Percentiles rank a stretch among this genome's conserved stretches.
Evolutionary conservation across 2,797 vertebrate species (phyloP).

Genomic region (Sebastiscus albofasciatus): DNA sequence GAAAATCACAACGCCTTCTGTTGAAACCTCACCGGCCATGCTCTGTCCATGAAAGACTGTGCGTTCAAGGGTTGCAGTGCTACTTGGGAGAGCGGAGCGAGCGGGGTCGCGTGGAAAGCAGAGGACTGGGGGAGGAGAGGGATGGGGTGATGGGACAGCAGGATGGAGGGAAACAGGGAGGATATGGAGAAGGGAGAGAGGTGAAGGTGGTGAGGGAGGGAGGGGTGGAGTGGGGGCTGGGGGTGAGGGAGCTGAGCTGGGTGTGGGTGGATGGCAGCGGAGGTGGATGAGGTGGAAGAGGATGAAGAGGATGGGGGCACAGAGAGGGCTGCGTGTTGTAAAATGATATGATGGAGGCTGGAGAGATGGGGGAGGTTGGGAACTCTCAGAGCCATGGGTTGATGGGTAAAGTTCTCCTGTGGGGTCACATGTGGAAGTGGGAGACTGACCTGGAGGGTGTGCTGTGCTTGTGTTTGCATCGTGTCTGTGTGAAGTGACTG

Average conservation of each 20-base stretch:
- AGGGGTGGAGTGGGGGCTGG: slow-evolving; percentile 71
- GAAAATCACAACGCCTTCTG: slow-evolving; percentile 76
- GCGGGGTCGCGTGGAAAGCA: slow-evolving; percentile 79
- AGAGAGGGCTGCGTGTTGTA: slow-evolving; percentile 86
- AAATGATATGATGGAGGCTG: slow-evolving; percentile 79
- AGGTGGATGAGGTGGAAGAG: slow-evolving; percentile 70
- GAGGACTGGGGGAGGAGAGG: slow-evolving; percentile 76
- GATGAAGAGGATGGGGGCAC: slow-evolving; percentile 74
- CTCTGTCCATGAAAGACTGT: slow-evolving; percentile 66
- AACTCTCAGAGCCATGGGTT: slow-evolving; percentile 70
- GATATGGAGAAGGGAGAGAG: slow-evolving; percentile 85
- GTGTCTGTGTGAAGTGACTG: slow-evolving; percentile 50
- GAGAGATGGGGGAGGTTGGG: slow-evolving; percentile 70
- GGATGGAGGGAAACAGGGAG: slow-evolving; percentile 86
- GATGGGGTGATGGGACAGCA: slow-evolving; percentile 84
- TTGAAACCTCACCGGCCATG: slow-evolving; percentile 74
- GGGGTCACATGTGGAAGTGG: slow-evolving; percentile 46
- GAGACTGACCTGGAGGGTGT: slow-evolving; percentile 45
- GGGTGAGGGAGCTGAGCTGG: slow-evolving; percentile 73
- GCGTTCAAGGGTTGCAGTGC: slow-evolving; percentile 84
- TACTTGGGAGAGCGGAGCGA: slow-evolving; percentile 85
- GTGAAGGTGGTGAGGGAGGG: slow-evolving; percentile 85
- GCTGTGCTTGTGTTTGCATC: slow-evolving; percentile 60
- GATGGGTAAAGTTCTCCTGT: slow-evolving; percentile 67
- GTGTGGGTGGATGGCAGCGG: slow-evolving; percentile 70